phyloP scores from a whole-genome alignment of 2,113 vertebrate genomes.

The Mormyrus lacerda region DNA sequence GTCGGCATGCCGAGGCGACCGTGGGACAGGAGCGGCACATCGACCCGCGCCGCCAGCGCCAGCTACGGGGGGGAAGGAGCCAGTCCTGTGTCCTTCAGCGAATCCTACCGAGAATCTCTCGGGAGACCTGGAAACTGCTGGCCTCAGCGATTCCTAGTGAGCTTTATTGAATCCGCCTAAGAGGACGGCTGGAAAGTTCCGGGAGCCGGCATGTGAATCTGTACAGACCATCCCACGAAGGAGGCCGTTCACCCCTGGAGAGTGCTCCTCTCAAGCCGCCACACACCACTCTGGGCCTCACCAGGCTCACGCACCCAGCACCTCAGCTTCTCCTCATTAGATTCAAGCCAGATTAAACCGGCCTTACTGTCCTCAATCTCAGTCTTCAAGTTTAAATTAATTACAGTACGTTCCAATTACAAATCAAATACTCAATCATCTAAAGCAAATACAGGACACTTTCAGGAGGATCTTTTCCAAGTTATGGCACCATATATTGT shows the following conservation, averaged over 20 bases:
- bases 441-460: background rate
- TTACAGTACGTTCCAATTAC: background rate
- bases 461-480: background rate
- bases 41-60: background rate
- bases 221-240: background rate
- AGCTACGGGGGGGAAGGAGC: background rate
- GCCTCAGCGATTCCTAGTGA: background rate
- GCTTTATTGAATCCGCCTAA: background rate
- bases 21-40: background rate
- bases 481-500: background rate
- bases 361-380: background rate
- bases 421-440: background rate
- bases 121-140: background rate
- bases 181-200: background rate
- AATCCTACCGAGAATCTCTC: background rate
- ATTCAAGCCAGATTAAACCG: background rate
- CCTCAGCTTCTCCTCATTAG: background rate
- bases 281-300: background rate
- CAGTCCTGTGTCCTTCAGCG: background rate
- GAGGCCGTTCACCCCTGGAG: background rate
- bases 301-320: background rate
- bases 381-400: background rate
- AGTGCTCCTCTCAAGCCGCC: background rate
- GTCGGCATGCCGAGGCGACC: background rate
- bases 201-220: background rate